These are phyloP conservation scores for Agriotes lineatus DNA, from an alignment of 2,888 invertebrate genomes.

Conservation along the genomic window DNA sequence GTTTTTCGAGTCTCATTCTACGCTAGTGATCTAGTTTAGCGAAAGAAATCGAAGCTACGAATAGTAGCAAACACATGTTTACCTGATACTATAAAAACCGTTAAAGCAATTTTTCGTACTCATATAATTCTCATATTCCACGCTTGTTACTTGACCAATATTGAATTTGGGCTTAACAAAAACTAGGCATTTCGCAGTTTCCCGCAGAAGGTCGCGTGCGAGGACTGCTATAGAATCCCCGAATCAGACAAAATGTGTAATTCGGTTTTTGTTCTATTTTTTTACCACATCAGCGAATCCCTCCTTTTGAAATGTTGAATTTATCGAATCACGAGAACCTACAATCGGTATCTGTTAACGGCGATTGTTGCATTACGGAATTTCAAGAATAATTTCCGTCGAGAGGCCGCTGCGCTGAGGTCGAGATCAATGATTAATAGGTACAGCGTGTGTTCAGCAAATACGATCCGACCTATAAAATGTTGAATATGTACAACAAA, in stretches of 20 bases:
- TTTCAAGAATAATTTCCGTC: background rate
- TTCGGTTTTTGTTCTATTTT: constrained; percentile 29
- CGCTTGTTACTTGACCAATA: constrained; percentile 29
- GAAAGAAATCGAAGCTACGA: no score
- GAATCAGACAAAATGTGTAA: constrained; percentile 32
- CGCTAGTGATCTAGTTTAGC: no score
- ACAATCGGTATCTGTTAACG: background rate
- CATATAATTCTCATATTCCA: constrained; percentile 12
- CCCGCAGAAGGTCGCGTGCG: constrained; percentile 21
- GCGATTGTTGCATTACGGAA: background rate
- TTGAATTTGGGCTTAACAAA: constrained; percentile 30
- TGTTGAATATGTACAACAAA: constrained; percentile 33
- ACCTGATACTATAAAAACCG: background rate
- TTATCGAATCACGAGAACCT: constrained; percentile 2
- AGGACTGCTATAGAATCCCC: constrained; percentile 14
- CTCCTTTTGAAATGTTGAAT: constrained; percentile 19
- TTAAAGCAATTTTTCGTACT: constrained; percentile 15
- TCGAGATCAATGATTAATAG: background rate
- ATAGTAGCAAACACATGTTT: no score
- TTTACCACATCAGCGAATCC: constrained; percentile 13
- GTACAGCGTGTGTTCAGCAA: background rate
- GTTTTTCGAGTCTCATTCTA: no score
- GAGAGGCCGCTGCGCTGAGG: background rate
- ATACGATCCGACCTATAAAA: constrained; percentile 18
- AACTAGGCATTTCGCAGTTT: constrained; percentile 21